Base-by-base conservation (phyloP, 2,797 vertebrate genomes). In the Arctocebus calabarensis region DNA sequence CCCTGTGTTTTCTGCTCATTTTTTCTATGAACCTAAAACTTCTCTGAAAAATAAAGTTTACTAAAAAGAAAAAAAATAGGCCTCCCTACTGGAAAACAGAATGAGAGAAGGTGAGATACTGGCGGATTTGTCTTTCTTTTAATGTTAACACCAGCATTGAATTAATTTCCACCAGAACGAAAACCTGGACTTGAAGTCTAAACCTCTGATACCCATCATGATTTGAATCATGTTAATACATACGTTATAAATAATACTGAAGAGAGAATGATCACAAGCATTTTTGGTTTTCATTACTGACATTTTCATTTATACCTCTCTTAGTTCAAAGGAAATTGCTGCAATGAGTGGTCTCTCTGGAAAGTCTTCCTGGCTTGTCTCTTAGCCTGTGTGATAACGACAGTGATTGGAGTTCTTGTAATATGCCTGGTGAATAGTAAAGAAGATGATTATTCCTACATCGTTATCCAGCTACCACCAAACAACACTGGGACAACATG, bases 321-420 rank as follows among this genome's bases (percentile, higher is more conserved):
- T 68, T 83, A 98, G 97, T 73, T 92, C 17, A 64, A 81, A 40
- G 59, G 45, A 88, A 93, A 68, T 66, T 32, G 62, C 74, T 79
- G 4, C 45, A 19, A 17, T 71, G 70, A 55, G 27, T 84, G 84
- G 85, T 94, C 86, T 79, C 66, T 88, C 6, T 95, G 96, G 75
- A 95, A 96, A 73, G 34, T 93, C 43, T 98, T 97, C 71, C 62
- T 97, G 93, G 81, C 81, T 84, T 97, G 88, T 34, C 91, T 97
- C 40, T 94, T 97, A 77, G 97, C 95, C 45, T 97, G 97, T 87
- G 3, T 91, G 55, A 45, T 97, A 85, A 96, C 87, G 78, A 95
- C 94, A 61, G 84, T 75, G 13, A 88, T 94, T 32, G 96, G 97
- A 75, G 95, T 96, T 0, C 91, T 98, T 29, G 59, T 93, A 37